Evolutionary conservation across 2,888 invertebrate species (phyloP).

Genomic region (Agriopis marginaria): DNA sequence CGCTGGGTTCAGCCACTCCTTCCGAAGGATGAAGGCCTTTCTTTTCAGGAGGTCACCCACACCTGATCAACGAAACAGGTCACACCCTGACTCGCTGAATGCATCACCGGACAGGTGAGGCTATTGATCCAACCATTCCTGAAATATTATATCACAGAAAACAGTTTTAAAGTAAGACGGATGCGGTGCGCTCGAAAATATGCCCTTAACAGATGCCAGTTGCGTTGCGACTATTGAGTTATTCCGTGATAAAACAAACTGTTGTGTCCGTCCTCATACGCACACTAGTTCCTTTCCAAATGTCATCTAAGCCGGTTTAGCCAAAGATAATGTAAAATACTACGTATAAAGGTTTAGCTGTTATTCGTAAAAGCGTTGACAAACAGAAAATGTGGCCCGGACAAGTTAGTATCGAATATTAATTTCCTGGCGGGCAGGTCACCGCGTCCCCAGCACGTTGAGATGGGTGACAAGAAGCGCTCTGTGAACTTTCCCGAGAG

Average conservation of each 20-base stretch:
- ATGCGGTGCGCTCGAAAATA: no score
- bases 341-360: no score
- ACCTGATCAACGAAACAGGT: constrained; percentile 49
- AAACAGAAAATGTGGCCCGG: not conserved
- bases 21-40: constrained; percentile 64
- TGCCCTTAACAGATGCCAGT: no score
- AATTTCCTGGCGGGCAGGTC: constrained; percentile 51
- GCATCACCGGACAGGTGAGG: constrained; percentile 61
- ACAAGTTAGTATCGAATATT: not conserved
- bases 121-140: not conserved
- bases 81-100: constrained; percentile 58
- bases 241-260: no score
- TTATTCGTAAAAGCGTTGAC: no score
- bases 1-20: constrained; percentile 65
- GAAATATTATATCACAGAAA: not conserved
- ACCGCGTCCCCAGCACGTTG: constrained; percentile 52
- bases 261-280: no score
- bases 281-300: no score
- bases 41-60: constrained; percentile 57
- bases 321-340: no score
- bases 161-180: no score
- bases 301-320: no score
- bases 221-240: no score
- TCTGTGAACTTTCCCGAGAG: constrained; percentile 73
- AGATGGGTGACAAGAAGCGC: constrained; percentile 65